Evolutionary conservation across 2,888 invertebrate species (phyloP).

Genomic region (Mechanitis messenoides): DNA sequence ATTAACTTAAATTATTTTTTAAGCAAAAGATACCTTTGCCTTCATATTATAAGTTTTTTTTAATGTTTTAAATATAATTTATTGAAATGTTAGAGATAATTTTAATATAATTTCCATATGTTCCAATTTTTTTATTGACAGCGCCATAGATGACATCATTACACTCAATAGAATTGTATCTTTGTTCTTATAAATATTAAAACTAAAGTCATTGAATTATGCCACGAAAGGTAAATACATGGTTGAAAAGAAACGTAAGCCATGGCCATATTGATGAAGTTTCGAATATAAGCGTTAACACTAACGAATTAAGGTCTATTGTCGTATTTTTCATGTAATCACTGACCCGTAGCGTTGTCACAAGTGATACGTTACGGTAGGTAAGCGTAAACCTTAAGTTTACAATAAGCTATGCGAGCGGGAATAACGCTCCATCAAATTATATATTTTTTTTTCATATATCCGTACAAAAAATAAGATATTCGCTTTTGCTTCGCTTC

Average conservation of each 20-base stretch:
- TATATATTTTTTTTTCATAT: no score
- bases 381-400: constrained; percentile 14
- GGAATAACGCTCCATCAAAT: no score
- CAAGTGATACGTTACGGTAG: constrained; percentile 18
- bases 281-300: constrained; percentile 2
- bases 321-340: constrained; percentile 9
- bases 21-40: no score
- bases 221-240: constrained; percentile 7
- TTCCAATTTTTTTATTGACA: background rate
- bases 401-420: background rate
- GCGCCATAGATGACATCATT: background rate
- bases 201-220: constrained; percentile 2
- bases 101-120: no score
- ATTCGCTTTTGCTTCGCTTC: no score
- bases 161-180: no score
- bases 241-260: constrained; percentile 2
- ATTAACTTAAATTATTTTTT: no score
- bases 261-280: background rate
- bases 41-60: no score
- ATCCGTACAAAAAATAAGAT: no score
- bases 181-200: no score
- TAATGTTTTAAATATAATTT: no score
- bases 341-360: constrained; percentile 21
- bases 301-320: constrained; percentile 5
- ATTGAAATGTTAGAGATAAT: no score